Conservation (phyloP, 2,797 vertebrate genomes). For the Notolepis coatsorum region DNA sequence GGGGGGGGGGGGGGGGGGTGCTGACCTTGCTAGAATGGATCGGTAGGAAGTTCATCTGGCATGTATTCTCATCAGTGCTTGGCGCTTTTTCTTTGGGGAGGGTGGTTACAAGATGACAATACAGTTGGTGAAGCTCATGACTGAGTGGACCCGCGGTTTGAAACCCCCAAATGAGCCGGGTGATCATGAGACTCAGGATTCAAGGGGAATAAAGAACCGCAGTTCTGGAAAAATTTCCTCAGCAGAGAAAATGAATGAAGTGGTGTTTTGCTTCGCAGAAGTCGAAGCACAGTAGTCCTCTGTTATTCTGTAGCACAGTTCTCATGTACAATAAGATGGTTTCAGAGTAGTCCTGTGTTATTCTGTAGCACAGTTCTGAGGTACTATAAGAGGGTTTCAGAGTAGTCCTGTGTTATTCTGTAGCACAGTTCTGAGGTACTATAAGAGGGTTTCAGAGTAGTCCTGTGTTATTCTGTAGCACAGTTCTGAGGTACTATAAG, state of each 20-base stretch:
- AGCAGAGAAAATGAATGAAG: not conserved
- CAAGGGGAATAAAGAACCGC: conserved; percentile 18
- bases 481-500: no score
- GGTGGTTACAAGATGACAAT: conserved; percentile 24
- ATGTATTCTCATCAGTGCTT: conserved; percentile 22
- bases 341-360: no score
- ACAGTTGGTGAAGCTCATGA: conserved; percentile 25
- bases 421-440: no score
- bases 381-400: no score
- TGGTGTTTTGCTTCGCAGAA: not conserved
- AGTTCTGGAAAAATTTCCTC: conserved; percentile 23
- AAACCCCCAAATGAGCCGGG: conserved; percentile 11
- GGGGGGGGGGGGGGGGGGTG: conserved; percentile 7
- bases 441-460: no score
- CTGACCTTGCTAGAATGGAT: conserved; percentile 58
- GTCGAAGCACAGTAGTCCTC: not conserved
- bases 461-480: no score
- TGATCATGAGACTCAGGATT: conserved; percentile 30
- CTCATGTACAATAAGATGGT: no score
- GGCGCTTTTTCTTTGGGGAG: conserved; percentile 25
- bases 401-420: no score
- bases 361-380: no score
- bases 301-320: not conserved
- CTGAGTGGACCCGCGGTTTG: conserved; percentile 1
- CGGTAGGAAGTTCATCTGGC: conserved; percentile 56